Percentiles rank a stretch among this genome's conserved stretches.
Evolutionary conservation across 1,140 invertebrate genomes (phyloP).

Genomic region (Rhagoletis pomonella): DNA sequence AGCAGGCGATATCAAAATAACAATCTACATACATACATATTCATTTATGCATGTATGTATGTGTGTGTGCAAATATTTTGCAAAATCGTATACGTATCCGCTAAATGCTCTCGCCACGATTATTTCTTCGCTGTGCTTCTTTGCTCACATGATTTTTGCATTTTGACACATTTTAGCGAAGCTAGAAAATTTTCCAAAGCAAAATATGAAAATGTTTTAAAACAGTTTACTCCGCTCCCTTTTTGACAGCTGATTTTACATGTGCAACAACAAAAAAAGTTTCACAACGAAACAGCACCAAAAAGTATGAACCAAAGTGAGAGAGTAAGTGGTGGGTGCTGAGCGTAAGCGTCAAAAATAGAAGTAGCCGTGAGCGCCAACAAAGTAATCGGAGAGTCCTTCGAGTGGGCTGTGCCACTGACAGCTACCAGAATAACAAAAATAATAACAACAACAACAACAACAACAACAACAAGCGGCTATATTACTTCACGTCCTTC

Average conservation of each 20-base stretch:
- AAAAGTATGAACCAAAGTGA: neutral
- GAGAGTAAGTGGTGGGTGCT: neutral
- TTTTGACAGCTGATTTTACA: constrained; percentile 40
- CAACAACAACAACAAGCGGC: neutral
- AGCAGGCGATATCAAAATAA: neutral
- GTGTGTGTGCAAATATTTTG: neutral
- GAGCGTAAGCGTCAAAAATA: neutral
- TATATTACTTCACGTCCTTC: constrained; percentile 28
- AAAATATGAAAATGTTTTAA: neutral
- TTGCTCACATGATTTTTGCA: constrained; percentile 14
- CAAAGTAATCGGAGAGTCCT: constrained; percentile 9
- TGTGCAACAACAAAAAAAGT: neutral
- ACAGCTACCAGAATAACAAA: constrained; percentile 1
- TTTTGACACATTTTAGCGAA: neutral
- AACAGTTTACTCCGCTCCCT: neutral
- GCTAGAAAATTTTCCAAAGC: neutral
- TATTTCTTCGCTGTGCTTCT: neutral
- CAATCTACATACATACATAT: too few species aligned
- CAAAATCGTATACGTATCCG: neutral
- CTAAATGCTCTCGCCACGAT: neutral
- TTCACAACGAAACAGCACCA: neutral
- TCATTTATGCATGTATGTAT: neutral
- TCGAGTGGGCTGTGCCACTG: constrained; percentile 34
- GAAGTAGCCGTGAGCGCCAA: neutral
- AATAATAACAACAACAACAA: constrained; percentile 16